phyloP scores from a whole-genome alignment of 1,140 invertebrate genomes.

The Drosophila quadrilineata region DNA sequence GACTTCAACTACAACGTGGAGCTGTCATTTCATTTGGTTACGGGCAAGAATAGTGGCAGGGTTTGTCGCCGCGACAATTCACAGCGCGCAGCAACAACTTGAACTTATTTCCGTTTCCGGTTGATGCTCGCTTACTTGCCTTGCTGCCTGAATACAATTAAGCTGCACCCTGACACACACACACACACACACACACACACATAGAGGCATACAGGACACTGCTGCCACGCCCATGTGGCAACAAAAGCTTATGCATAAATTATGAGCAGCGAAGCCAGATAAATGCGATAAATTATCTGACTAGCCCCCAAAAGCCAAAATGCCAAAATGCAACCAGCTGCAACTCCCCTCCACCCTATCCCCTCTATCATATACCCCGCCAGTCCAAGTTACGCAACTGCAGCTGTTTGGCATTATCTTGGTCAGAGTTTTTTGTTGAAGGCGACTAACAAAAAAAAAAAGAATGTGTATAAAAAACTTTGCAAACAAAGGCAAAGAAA shows the following conservation, averaged over 20 bases:
- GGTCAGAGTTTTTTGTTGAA: no score
- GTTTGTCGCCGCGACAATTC: constrained; percentile 52
- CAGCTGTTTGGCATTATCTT: no score
- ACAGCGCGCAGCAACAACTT: constrained; percentile 57
- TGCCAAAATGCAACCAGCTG: constrained; percentile 62
- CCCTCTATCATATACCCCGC: no score
- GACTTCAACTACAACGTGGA: no score
- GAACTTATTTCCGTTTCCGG: constrained; percentile 73
- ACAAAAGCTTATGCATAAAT: constrained; percentile 74
- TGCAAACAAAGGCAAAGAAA: no score
- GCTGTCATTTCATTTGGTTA: constrained; percentile 38
- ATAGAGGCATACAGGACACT: no score
- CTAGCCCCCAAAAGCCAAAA: constrained; percentile 21
- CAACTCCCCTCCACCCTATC: constrained; percentile 7
- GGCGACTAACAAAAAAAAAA: no score
- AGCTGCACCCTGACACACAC: constrained; percentile 29
- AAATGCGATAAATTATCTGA: constrained; percentile 76
- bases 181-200: no score
- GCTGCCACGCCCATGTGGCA: constrained; percentile 18
- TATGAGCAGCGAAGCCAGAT: constrained; percentile 62
- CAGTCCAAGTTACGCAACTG: no score
- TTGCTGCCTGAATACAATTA: constrained; percentile 72
- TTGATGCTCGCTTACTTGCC: no score
- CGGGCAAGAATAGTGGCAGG: constrained; percentile 60
- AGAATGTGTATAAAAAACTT: no score